phyloP scores from a whole-genome alignment of 1,140 invertebrate genomes.

The Drosophila parabipectinata region DNA sequence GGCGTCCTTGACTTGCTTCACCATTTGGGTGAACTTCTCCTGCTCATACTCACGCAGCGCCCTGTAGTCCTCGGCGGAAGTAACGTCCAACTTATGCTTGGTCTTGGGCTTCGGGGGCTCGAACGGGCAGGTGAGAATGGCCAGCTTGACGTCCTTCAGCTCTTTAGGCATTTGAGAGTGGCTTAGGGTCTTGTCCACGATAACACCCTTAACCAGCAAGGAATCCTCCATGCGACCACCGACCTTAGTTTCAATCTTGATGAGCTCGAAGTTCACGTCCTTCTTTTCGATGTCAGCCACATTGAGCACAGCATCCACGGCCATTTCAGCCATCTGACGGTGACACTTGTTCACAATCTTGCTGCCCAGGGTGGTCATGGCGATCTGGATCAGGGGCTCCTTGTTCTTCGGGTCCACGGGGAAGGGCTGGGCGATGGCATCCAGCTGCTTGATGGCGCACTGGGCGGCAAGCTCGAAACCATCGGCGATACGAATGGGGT shows the following conservation, averaged over 20 bases:
- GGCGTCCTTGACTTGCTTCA: conserved; percentile 96
- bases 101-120: conserved; percentile 99
- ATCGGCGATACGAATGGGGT: conserved; percentile 99
- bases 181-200: conserved; percentile 99
- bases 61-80: conserved; percentile 97
- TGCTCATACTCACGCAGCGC: conserved; percentile 96
- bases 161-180: conserved; percentile 99
- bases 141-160: conserved; percentile 97
- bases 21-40: conserved; percentile 98
- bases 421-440: conserved; percentile 95
- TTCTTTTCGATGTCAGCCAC: conserved; percentile 92
- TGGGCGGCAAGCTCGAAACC: conserved; percentile 99
- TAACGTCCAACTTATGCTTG: conserved; percentile 99
- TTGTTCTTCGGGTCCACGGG: conserved; percentile 92
- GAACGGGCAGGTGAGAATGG: conserved; percentile 99
- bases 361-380: conserved; percentile 99
- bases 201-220: conserved; percentile 97
- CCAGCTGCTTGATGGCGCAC: conserved; percentile 93
- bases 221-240: conserved; percentile 99
- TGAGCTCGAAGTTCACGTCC: conserved; percentile 99
- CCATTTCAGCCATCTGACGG: conserved; percentile 99
- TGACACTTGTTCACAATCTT: conserved; percentile 98
- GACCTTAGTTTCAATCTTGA: conserved; percentile 99
- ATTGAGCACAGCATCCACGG: conserved; percentile 94
- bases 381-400: conserved; percentile 96